Percentiles rank a stretch among this genome's conserved stretches.
Evolutionary conservation across 1,140 invertebrate species (phyloP).

Genomic region (Heliconius eleuchia): DNA sequence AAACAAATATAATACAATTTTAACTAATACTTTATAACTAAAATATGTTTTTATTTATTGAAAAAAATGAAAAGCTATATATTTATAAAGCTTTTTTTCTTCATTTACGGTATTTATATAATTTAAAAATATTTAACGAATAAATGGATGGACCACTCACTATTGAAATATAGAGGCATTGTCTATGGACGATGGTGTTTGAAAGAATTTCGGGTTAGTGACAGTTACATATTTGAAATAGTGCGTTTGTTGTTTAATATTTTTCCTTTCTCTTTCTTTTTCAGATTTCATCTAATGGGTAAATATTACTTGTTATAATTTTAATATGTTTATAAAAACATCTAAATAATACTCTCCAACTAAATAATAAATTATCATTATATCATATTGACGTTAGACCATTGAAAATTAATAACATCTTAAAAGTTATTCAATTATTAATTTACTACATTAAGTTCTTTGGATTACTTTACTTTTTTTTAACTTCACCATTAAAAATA

Average conservation of each 20-base stretch:
- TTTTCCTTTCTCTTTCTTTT: slow-evolving; percentile 45
- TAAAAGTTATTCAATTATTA: background rate
- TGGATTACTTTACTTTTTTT: background rate
- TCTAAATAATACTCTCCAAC: background rate
- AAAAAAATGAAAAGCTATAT: no score
- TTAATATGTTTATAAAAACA: background rate
- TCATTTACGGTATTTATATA: no score
- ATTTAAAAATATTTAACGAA: no score
- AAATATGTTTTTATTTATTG: no score
- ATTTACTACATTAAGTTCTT: background rate
- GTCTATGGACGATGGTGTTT: background rate
- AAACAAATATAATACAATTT: no score
- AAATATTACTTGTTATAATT: slow-evolving; percentile 30
- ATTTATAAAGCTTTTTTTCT: no score
- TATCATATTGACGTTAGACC: background rate
- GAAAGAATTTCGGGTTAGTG: slow-evolving; percentile 19
- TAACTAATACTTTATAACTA: no score
- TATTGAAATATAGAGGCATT: background rate
- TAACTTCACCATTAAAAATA: background rate
- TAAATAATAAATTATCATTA: background rate
- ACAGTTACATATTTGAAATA: slow-evolving; percentile 59
- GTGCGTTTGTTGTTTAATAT: slow-evolving; percentile 43
- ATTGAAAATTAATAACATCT: background rate
- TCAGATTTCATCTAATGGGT: slow-evolving; percentile 61
- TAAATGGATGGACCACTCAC: no score